Base-by-base conservation (phyloP, 2,113 vertebrate species). In the Entelurus aequoreus region DNA sequence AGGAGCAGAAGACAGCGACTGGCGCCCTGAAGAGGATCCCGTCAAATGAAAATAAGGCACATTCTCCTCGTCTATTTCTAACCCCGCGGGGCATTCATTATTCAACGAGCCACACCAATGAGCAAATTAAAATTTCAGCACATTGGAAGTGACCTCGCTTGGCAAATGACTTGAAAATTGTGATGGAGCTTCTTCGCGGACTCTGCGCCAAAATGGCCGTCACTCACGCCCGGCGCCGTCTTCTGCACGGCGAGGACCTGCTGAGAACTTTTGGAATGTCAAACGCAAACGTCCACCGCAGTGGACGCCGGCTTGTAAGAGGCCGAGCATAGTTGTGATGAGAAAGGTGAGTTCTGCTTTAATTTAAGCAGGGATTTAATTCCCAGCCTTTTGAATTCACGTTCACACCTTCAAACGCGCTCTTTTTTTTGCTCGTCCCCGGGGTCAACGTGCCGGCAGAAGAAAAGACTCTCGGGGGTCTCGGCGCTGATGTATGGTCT, bases 51-150 rank as follows among this genome's bases (percentile, higher is more conserved):
- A 93, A 91, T 91, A 89, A 91, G 88, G 88, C 88, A 62, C 84
- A 91, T 89, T 91, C 82, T 87, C 10, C 84, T 84, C 68, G 91
- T 93, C 91, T 93, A 94, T 94, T 94, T 94, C 92, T 94, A 92
- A 94, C 82, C 84, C 89, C 84, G 88, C 74, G 56, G 88, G 73
- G 82, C 87, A 94, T 96, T 93, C 92, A 98, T 98, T 94, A 98
- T 95, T 96, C 91, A 95, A 91, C 87, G 88, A 91, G 91, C 92
- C 94, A 97, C 92, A 90, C 97, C 94, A 88, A 89, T 51, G 47
- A 68, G 80, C 62, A 87, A 90, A 95, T 94, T 92, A 94, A 94
- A 94, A 92, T 93, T 95, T 93, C 93, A 95, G 69, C 87, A 91
- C 90, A 76, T 78, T 86, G 85, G 79, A 86, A 85, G 85, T 88